These are phyloP conservation scores for Actinernus sp. DNA, from an alignment of 92 coral and sea anemone genomes.

Conservation along the genomic window DNA sequence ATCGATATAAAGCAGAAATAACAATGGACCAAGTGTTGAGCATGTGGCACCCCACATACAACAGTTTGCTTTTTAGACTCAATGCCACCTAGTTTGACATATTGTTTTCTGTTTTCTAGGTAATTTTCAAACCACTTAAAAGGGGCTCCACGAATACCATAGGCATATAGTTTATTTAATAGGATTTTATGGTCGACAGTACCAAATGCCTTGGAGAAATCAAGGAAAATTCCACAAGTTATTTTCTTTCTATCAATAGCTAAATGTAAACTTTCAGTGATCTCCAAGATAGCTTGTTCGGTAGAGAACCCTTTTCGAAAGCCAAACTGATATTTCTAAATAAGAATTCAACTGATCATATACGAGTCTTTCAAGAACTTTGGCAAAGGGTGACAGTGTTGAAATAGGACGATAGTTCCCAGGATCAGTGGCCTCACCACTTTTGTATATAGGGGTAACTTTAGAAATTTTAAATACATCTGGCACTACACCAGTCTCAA, in stretches of 20 bases:
- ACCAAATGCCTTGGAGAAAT: slow-evolving; percentile 44
- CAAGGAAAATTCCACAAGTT: slow-evolving; percentile 50
- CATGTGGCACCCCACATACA: slow-evolving; percentile 46
- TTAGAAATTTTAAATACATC: slow-evolving; percentile 35
- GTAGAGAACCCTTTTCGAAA: slow-evolving; percentile 59
- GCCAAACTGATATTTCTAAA: slow-evolving; percentile 52
- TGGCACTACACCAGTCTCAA: slow-evolving; percentile 50
- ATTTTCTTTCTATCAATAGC: slow-evolving; percentile 27
- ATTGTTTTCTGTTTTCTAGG: slow-evolving; percentile 27
- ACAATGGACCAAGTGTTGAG: slow-evolving; percentile 24
- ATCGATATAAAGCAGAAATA: slow-evolving; percentile 38
- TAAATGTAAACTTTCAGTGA: slow-evolving; percentile 36
- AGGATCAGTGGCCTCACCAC: slow-evolving; percentile 50
- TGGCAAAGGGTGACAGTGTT: slow-evolving; percentile 42
- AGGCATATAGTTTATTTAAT: slow-evolving; percentile 18
- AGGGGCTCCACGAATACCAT: slow-evolving; percentile 45
- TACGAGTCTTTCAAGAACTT: slow-evolving; percentile 46
- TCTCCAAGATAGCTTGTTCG: slow-evolving; percentile 26
- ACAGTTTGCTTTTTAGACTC: slow-evolving; percentile 23
- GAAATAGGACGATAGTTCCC: slow-evolving; percentile 67
- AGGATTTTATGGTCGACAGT: slow-evolving; percentile 47
- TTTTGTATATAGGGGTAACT: slow-evolving; percentile 55
- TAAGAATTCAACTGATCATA: slow-evolving; percentile 32
- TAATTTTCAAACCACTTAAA: slow-evolving; percentile 48
- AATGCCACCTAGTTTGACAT: slow-evolving; percentile 30